Evolutionary conservation across 2,888 invertebrate species (phyloP).

Genomic region (Erebia epiphron): DNA sequence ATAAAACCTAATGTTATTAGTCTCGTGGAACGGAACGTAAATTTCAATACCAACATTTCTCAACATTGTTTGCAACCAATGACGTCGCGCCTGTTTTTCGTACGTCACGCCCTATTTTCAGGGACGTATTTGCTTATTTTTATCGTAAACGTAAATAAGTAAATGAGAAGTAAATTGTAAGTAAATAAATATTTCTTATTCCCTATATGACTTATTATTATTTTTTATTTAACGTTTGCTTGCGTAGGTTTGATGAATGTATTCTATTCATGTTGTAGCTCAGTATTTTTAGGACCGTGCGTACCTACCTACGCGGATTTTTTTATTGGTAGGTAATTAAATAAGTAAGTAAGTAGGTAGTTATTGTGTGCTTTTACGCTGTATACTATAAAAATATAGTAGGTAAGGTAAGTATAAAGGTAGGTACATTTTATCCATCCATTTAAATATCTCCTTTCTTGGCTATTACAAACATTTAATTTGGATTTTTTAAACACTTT

Average conservation of each 20-base stretch:
- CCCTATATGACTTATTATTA: not conserved
- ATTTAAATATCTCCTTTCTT: too few species aligned
- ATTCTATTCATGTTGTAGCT: conserved; percentile 1
- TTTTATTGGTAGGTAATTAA: too few species aligned
- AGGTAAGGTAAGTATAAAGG: too few species aligned
- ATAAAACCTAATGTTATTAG: not conserved
- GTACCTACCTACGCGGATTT: not conserved
- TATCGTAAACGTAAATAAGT: conserved; percentile 62
- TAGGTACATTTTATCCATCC: too few species aligned
- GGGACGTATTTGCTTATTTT: conserved; percentile 76
- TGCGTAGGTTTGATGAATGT: conserved; percentile 15
- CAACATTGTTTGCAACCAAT: conserved; percentile 52
- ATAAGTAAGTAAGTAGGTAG: too few species aligned
- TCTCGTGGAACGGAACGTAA: conserved; percentile 56
- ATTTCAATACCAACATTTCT: conserved; percentile 38
- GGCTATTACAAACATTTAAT: too few species aligned
- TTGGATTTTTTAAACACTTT: too few species aligned
- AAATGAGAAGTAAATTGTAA: conserved; percentile 53
- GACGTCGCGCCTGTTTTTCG: conserved; percentile 71
- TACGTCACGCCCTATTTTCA: conserved; percentile 79
- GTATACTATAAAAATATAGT: too few species aligned
- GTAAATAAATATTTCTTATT: conserved; percentile 40
- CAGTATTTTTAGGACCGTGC: not conserved
- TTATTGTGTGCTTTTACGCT: too few species aligned
- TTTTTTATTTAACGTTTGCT: conserved; percentile 2